Conservation (phyloP, 2,113 vertebrate genomes). For the Laticauda colubrina region DNA sequence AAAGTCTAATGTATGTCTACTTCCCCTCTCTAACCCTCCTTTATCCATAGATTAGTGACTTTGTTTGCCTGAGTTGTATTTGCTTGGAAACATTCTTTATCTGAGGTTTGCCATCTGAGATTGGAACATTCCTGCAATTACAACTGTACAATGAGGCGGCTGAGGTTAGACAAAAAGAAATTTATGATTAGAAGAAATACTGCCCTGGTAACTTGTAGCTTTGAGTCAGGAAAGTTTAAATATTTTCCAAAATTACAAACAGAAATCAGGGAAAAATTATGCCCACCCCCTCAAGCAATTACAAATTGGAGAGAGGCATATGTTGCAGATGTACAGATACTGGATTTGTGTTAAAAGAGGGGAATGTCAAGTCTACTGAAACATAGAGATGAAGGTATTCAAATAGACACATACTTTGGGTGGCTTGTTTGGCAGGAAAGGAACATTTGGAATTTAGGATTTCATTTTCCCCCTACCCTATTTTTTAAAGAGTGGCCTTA, state of each 20-base stretch:
- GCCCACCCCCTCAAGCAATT: not conserved
- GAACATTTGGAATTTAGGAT: not conserved
- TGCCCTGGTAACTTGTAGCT: not conserved
- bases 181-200: not conserved
- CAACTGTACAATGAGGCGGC: not conserved
- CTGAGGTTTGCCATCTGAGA: no score
- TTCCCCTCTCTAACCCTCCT: no score
- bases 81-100: no score
- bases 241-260: not conserved
- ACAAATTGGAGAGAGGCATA: not conserved
- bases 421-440: not conserved
- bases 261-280: not conserved
- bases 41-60: no score
- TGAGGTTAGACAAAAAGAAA: not conserved
- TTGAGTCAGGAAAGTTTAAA: not conserved
- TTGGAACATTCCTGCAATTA: no score
- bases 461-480: not conserved
- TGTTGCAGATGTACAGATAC: not conserved
- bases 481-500: not conserved
- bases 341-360: not conserved
- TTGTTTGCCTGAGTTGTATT: no score
- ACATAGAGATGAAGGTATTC: not conserved
- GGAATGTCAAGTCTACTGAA: not conserved
- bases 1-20: no score
- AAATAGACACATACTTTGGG: not conserved